A percentile compares a stretch with the other conserved stretches of the same genome.
Evolutionary conservation across 1,140 invertebrate species (phyloP).

Genomic region (Drosophila jambulina): DNA sequence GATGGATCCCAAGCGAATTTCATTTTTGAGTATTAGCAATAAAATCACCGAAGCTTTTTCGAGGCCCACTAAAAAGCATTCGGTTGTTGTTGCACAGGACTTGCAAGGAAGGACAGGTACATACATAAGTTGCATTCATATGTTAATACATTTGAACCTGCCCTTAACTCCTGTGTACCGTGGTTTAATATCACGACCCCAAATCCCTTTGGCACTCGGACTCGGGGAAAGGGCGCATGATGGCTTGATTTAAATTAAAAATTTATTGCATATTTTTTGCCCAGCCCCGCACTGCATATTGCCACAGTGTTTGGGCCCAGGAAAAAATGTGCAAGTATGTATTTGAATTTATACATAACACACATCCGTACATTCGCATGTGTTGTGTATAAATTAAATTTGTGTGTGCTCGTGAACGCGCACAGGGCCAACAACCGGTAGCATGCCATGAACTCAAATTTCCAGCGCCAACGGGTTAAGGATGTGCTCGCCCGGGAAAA

Average conservation of each 20-base stretch:
- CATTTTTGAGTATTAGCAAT: conserved; percentile 33
- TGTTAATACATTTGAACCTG: conserved; percentile 54
- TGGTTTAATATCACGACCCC: conserved; percentile 11
- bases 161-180: not conserved
- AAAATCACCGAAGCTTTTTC: conserved; percentile 22
- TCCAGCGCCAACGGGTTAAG: conserved; percentile 72
- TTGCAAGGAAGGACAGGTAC: conserved; percentile 29
- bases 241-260: conserved; percentile 83
- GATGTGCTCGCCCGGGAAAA: conserved; percentile 42
- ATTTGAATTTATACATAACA: conserved; percentile 25
- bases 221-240: conserved; percentile 20
- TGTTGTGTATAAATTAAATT: conserved; percentile 77
- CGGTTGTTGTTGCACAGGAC: conserved; percentile 19
- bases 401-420: conserved; percentile 58
- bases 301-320: conserved; percentile 18
- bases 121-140: conserved; percentile 62
- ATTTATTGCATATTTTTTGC: conserved; percentile 82
- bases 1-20: conserved; percentile 24
- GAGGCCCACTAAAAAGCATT: conserved; percentile 36
- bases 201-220: conserved; percentile 25
- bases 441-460: conserved; percentile 80
- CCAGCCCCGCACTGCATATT: conserved; percentile 55
- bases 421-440: conserved; percentile 69
- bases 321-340: conserved; percentile 31
- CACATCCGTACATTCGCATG: conserved; percentile 3